These are phyloP conservation scores for Trichacis sp. DNA, from an alignment of 2,888 invertebrate species.

Conservation along the genomic window DNA sequence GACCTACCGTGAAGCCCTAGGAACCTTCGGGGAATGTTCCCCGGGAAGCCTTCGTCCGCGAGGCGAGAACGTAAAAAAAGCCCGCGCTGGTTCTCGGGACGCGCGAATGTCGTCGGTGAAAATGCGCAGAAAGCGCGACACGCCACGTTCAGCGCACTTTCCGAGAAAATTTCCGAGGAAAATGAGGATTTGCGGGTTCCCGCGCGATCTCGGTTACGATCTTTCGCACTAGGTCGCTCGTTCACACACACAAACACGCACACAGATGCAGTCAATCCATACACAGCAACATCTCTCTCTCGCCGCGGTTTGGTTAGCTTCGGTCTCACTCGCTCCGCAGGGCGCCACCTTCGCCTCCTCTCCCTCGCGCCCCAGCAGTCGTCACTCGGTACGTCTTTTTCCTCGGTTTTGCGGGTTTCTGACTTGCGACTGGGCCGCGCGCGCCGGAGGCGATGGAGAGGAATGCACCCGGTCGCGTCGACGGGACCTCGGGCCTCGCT, in stretches of 20 bases:
- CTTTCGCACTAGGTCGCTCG: too few relatives aligned
- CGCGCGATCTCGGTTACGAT: too few relatives aligned
- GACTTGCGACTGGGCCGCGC: constrained; percentile 22
- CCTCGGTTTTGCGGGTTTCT: constrained; percentile 31
- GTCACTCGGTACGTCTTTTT: constrained; percentile 22
- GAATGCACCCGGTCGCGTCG: constrained; percentile 22
- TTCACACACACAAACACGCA: constrained; percentile 53
- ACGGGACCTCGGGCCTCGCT: constrained; percentile 5
- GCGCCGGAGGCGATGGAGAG: constrained; percentile 43
- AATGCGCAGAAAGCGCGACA: too few relatives aligned
- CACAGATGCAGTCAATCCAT: constrained; percentile 11
- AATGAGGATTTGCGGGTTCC: too few relatives aligned
- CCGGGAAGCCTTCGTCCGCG: too few relatives aligned
- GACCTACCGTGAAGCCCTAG: too few relatives aligned
- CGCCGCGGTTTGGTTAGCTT: constrained; percentile 21
- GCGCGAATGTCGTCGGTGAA: too few relatives aligned
- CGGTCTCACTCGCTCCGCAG: constrained; percentile 23
- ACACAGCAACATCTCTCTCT: constrained; percentile 4
- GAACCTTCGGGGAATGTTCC: too few relatives aligned
- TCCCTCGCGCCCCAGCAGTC: constrained; percentile 11
- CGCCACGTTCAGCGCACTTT: too few relatives aligned
- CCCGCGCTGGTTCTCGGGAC: too few relatives aligned
- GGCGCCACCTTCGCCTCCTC: background rate
- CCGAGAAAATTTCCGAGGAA: too few relatives aligned
- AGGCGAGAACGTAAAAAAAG: too few relatives aligned